Base-by-base conservation (phyloP, 2,888 invertebrate species). In the Crematogaster levior region DNA sequence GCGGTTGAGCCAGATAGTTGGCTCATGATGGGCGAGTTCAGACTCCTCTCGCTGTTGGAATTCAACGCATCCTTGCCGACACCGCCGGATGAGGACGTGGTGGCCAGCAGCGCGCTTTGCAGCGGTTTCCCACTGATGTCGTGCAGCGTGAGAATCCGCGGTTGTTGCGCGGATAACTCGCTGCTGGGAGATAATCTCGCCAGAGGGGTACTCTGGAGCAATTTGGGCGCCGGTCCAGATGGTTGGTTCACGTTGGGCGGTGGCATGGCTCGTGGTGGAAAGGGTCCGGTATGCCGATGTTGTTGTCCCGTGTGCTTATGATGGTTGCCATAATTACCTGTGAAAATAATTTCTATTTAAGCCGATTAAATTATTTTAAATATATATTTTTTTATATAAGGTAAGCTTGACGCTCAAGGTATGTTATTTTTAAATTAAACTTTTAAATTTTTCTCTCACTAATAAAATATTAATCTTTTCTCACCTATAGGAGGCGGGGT, bases 81-180 rank as follows among this genome's bases (percentile, higher is more conserved):
- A 3, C 97, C 97, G 1, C 98, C 98, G 0, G 98, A 98, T 91
- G 98, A 97, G 3, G 98, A 98, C n/a, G 80, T 84, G 5, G 98
- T 98, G 5, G 98, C 98, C 83, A 98, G 95, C 18, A 98, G 95
- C 0, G 98, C 98, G 90, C 97, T 98, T 93, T 98, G 98, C 68
- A 98, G 94, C 0, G 98, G 98, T 93, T 98, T 98, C 0, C 98
- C 98, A 86, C 98, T 98, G 92, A 98, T 98, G 93, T 98, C 98
- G 94, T 98, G 98, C 48, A 98, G 95, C 0, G 98, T 98, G n/a
- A 98, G 95, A 91, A 99, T 99, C 88, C 98, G 95, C 0, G 98
- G 98, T 91, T 98, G 98, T 93, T 98, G 98, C 12, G 97, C 97
- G 89, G 98, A 98, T 86, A 98, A 95, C 94, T 98, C 98, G 91